These are phyloP conservation scores for Poecilia velifera DNA, from an alignment of 2,797 vertebrate genomes.

Conservation along the genomic window DNA sequence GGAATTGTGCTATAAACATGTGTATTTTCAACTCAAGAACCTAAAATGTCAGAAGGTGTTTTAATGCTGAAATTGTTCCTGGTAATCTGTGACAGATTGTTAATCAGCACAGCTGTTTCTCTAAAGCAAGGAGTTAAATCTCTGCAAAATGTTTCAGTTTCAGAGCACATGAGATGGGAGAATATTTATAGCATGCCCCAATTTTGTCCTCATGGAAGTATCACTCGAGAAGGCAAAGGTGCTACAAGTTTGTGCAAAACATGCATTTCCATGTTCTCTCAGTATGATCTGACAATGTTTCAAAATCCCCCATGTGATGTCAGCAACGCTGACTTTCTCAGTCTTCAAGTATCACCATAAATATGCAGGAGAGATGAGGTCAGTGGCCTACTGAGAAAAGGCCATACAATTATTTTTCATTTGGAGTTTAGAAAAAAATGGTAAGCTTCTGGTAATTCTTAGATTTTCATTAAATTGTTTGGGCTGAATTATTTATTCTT, in stretches of 20 bases:
- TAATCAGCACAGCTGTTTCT: neutral
- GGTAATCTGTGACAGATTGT: neutral
- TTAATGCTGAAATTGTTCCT: too few relatives aligned
- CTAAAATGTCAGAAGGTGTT: neutral
- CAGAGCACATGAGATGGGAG: neutral
- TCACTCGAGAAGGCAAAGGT: neutral
- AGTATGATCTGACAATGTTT: neutral
- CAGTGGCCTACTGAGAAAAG: neutral
- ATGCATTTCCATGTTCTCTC: constrained; percentile 1
- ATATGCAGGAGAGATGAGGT: neutral
- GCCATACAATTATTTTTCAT: neutral
- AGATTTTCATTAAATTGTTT: neutral
- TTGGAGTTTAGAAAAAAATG: neutral
- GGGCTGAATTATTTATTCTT: neutral
- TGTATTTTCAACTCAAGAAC: neutral
- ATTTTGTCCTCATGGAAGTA: constrained; percentile 8
- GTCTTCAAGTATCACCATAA: neutral
- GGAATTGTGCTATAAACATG: neutral
- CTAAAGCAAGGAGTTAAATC: neutral
- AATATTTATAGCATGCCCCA: constrained; percentile 17
- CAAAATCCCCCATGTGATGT: constrained; percentile 6
- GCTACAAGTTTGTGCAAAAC: constrained; percentile 8
- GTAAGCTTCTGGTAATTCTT: neutral
- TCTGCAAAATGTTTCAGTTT: constrained; percentile 5
- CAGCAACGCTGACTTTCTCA: constrained; percentile 6